Percentiles rank a stretch among this genome's conserved stretches.
These are phyloP conservation scores for Tenebrosternarchus preto DNA, from an alignment of 2,113 vertebrate species.

Conservation along the genomic window DNA sequence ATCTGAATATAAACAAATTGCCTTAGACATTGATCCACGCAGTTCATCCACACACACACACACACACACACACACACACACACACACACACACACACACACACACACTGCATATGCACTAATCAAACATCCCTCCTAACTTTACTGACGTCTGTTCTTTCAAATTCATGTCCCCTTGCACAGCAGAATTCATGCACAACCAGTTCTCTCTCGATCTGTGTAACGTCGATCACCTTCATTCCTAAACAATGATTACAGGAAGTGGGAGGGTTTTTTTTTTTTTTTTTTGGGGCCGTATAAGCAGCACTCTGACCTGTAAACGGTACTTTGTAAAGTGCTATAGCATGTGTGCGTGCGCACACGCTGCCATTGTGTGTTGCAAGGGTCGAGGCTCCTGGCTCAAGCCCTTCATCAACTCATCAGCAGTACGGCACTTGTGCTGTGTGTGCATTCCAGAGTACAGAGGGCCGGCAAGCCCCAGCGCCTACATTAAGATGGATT, in stretches of 20 bases:
- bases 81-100: too few species aligned
- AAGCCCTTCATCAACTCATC: constrained; percentile 64
- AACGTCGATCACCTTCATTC: background rate
- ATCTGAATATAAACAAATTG: too few species aligned
- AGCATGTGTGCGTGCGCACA: background rate
- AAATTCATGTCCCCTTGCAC: background rate
- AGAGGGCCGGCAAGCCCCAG: constrained; percentile 36
- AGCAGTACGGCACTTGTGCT: constrained; percentile 65
- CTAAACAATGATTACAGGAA: too few species aligned
- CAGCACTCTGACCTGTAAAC: too few species aligned
- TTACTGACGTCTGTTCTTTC: background rate
- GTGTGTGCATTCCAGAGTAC: constrained; percentile 62
- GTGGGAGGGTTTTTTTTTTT: too few species aligned
- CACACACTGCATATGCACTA: too few species aligned
- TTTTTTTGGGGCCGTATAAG: too few species aligned
- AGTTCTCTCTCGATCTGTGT: background rate
- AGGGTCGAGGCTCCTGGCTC: constrained; percentile 44
- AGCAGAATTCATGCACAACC: background rate
- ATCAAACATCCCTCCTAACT: too few species aligned
- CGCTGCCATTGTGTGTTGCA: constrained; percentile 51
- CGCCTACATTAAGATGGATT: constrained; percentile 43
- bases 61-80: too few species aligned
- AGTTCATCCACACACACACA: too few species aligned
- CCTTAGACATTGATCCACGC: too few species aligned
- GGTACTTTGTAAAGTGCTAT: background rate